A percentile compares a stretch with the other conserved stretches of the same genome.
phyloP scores from a whole-genome alignment of 2,888 invertebrate genomes.

The Drosophila neoperkinsi region DNA sequence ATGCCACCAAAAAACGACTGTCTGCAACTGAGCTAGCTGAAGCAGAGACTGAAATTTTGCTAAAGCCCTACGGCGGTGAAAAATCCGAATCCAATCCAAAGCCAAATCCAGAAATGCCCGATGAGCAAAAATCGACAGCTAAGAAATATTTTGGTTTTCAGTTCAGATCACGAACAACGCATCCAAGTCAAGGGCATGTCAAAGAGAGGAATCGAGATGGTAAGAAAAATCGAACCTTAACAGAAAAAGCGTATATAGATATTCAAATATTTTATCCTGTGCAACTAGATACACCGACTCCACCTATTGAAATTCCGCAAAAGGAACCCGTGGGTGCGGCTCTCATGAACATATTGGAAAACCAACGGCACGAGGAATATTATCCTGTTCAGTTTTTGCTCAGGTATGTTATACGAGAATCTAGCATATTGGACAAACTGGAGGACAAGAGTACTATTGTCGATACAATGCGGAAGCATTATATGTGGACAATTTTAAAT shows the following conservation, averaged over 20 bases:
- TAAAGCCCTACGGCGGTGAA: neutral
- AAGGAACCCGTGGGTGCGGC: neutral
- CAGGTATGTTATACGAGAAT: neutral
- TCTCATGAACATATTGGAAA: neutral
- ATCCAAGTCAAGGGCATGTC: neutral
- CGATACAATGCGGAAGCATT: neutral
- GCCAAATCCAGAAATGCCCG: neutral
- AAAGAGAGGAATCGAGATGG: neutral
- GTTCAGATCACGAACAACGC: neutral
- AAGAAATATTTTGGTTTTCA: neutral
- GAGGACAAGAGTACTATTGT: neutral
- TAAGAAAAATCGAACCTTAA: neutral
- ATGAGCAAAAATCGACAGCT: neutral
- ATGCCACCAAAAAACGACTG: neutral
- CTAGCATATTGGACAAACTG: neutral
- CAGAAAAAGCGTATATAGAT: neutral
- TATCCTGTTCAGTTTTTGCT: constrained; percentile 1
- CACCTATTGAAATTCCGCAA: neutral
- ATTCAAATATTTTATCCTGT: neutral
- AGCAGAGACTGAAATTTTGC: neutral
- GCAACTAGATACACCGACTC: neutral
- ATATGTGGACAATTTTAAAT: neutral
- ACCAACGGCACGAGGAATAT: neutral
- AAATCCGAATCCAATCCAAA: neutral
- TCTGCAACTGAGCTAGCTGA: neutral